Evolutionary conservation across 2,113 vertebrate genomes (phyloP), one percentile per base, ranked within the genome.

Genomic region (Sinocyclocheilus rhinocerous): DNA sequence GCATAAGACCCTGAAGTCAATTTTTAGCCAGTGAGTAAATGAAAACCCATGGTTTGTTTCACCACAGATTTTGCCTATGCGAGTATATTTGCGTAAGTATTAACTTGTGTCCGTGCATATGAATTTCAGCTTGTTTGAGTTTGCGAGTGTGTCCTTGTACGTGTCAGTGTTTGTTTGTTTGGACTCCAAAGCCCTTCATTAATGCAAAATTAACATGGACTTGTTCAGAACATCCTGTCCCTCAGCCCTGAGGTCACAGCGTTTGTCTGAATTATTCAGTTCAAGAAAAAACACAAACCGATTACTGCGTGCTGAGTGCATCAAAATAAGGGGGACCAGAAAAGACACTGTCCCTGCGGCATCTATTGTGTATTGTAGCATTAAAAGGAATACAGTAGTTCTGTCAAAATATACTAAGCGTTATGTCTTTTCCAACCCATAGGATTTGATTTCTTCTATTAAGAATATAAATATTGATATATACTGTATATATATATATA

Each of bases 211-310:
- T 75, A 75, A 75, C 79, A 81, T 76, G 55, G 52, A 81, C 16
- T 75, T 81, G 81, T 83, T 83, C 81, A 61, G 65, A 81, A 61
- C 76, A 86, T 81, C 55, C 76, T 59, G 50, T 72, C 29, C n/a
- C 63, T 59, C 33, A 29, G 76, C n/a, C 22, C 42, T 2, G 29
- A 83, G 59, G 45, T 50, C 72, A 83, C 18, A 36, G 81, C 12
- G 18, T 83, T 83, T 69, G 24, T 50, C 61, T 72, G 26, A 72
- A 70, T 83, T 22, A 83, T 83, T 72, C 24, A 55, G 48, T 55
- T 72, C 65, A 70, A 70, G 42, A 72, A 83, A 81, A 83, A 69
- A 12, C 36, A 81, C n/a, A n/a, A 65, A 48, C 39, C 20, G 24
- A 81, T 50, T 67, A 29, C 42, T 20, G 36, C 39, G 22, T 67